phyloP scores from a whole-genome alignment of 64 coral and sea anemone species.

The Anthopleura sola region DNA sequence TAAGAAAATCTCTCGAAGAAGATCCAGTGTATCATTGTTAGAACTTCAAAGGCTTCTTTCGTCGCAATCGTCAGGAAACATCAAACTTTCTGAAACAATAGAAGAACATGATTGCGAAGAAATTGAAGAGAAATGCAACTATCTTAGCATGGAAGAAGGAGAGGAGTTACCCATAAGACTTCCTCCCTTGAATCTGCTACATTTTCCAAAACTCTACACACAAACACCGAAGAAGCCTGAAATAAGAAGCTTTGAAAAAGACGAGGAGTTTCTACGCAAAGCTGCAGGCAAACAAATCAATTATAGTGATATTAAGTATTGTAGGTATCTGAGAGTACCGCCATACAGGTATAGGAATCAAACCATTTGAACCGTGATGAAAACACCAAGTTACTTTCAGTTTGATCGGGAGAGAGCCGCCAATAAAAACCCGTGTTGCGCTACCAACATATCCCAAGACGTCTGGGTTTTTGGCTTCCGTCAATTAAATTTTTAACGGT shows the following conservation, averaged over 20 bases:
- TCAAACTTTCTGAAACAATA: not conserved
- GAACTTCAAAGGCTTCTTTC: slow-evolving; percentile 9
- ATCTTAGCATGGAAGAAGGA: not conserved
- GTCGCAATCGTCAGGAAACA: not conserved
- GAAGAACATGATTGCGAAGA: not conserved
- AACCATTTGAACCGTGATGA: too few relatives aligned
- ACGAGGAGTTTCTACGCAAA: not conserved
- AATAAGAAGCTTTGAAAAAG: not conserved
- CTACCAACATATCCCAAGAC: too few relatives aligned
- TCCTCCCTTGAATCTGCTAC: not conserved
- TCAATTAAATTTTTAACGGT: too few relatives aligned
- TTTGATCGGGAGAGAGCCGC: too few relatives aligned
- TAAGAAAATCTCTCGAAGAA: slow-evolving; percentile 1
- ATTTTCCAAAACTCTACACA: not conserved
- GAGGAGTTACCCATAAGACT: not conserved
- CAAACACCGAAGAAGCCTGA: not conserved
- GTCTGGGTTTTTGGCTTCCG: too few relatives aligned
- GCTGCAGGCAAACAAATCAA: slow-evolving; percentile 1
- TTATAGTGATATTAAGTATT: not conserved
- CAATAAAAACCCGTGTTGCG: too few relatives aligned
- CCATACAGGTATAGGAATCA: not conserved
- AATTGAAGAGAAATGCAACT: not conserved
- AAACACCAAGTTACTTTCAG: too few relatives aligned
- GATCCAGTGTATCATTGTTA: not conserved
- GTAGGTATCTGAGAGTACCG: slow-evolving; percentile 15